Percentiles rank a stretch among this genome's conserved stretches.
These are phyloP conservation scores for Steromphala cineraria DNA, from an alignment of 2,888 invertebrate species.

Conservation along the genomic window DNA sequence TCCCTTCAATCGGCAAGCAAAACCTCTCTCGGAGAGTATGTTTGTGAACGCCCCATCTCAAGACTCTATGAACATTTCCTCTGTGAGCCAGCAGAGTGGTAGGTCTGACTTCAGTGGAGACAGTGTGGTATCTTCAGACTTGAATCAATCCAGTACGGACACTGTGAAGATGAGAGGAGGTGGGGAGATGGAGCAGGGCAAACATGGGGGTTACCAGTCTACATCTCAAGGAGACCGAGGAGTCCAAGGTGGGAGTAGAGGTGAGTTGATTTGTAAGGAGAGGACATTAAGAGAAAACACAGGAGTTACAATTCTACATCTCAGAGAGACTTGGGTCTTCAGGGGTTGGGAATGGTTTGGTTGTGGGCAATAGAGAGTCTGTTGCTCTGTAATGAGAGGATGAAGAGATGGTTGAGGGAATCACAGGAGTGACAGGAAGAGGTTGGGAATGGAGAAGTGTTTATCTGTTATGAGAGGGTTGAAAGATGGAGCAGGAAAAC, in stretches of 20 bases:
- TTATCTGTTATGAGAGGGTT: too few relatives aligned
- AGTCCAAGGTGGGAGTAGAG: background rate
- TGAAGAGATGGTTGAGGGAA: too few relatives aligned
- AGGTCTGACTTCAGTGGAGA: constrained; percentile 12
- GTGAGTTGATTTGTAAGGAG: background rate
- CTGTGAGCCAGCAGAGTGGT: constrained; percentile 12
- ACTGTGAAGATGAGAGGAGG: constrained; percentile 29
- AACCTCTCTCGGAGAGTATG: constrained; percentile 34
- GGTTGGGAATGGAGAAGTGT: too few relatives aligned
- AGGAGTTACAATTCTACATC: background rate
- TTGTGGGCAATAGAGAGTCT: background rate
- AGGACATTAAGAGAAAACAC: background rate
- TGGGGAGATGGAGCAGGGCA: constrained; percentile 16
- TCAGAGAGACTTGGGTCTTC: background rate
- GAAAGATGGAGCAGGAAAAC: too few relatives aligned
- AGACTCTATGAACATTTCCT: constrained; percentile 19
- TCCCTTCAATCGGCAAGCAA: background rate
- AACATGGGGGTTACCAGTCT: background rate
- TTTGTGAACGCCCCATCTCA: constrained; percentile 29
- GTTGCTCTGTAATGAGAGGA: too few relatives aligned
- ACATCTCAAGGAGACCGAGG: background rate
- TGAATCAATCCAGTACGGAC: constrained; percentile 20
- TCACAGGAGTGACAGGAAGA: too few relatives aligned
- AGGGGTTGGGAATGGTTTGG: too few relatives aligned
- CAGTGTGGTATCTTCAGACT: background rate